Evolutionary conservation across 2,888 invertebrate species (phyloP).

Genomic region (Epirrita christyi): DNA sequence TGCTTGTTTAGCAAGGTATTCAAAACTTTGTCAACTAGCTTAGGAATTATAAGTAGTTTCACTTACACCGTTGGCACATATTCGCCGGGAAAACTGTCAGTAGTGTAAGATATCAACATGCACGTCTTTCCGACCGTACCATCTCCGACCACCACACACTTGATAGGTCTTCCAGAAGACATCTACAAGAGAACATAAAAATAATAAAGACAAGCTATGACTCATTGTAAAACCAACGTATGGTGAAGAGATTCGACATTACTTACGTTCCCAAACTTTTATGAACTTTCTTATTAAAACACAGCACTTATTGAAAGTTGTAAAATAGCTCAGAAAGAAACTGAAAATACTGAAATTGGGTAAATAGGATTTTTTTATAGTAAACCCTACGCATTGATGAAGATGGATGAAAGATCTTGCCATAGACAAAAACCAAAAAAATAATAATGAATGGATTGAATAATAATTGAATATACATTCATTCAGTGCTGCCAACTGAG

Average conservation of each 20-base stretch:
- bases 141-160: slow-evolving; percentile 96
- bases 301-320: slow-evolving; percentile 11
- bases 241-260: slow-evolving; percentile 48
- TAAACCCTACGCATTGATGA: neutral
- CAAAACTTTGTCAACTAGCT: too few relatives aligned
- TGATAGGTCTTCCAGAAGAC: slow-evolving; percentile 97
- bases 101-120: slow-evolving; percentile 96
- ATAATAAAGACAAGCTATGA: slow-evolving; percentile 72
- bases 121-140: slow-evolving; percentile 97
- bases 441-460: too few relatives aligned
- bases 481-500: too few relatives aligned
- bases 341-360: neutral
- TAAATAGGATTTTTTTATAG: neutral
- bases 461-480: too few relatives aligned
- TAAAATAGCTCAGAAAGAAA: slow-evolving; percentile 10
- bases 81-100: slow-evolving; percentile 97
- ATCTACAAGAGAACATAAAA: slow-evolving; percentile 79
- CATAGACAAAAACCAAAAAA: too few relatives aligned
- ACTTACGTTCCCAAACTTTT: slow-evolving; percentile 44
- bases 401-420: neutral
- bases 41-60: slow-evolving; percentile 24
- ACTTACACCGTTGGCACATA: slow-evolving; percentile 98
- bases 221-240: slow-evolving; percentile 67
- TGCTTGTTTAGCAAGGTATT: too few relatives aligned
- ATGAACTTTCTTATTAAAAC: slow-evolving; percentile 2